Evolutionary conservation across 2,113 vertebrate genomes (phyloP).

Genomic region (Triplophysa rosa): DNA sequence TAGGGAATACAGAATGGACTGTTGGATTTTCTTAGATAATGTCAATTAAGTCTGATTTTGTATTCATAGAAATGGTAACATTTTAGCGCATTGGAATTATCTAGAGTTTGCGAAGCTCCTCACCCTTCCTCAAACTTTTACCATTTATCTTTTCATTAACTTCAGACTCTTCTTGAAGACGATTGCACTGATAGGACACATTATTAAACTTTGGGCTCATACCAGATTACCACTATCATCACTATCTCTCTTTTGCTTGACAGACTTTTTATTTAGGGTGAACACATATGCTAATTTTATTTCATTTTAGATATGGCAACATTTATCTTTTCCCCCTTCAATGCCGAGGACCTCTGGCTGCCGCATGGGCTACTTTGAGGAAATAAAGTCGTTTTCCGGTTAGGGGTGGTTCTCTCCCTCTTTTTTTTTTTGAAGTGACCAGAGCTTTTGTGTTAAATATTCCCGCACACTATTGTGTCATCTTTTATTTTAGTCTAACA

Average conservation of each 20-base stretch:
- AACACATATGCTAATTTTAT: constrained; percentile 45
- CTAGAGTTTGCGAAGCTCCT: neutral
- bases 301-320: constrained; percentile 47
- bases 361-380: constrained; percentile 13
- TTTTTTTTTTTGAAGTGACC: neutral
- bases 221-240: constrained; percentile 28
- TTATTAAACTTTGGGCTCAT: constrained; percentile 33
- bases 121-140: constrained; percentile 40
- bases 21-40: neutral
- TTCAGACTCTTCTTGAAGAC: constrained; percentile 24
- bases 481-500: neutral
- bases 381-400: constrained; percentile 13
- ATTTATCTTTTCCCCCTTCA: constrained; percentile 33
- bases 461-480: neutral
- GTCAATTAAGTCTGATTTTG: constrained; percentile 26
- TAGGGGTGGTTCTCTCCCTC: neutral
- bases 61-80: constrained; percentile 30
- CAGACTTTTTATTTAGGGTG: constrained; percentile 40
- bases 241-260: constrained; percentile 33
- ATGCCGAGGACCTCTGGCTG: constrained; percentile 1
- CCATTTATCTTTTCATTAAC: constrained; percentile 43
- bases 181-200: constrained; percentile 37
- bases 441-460: neutral
- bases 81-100: neutral
- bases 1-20: constrained; percentile 9